Conservation (phyloP, 92 coral and sea anemone genomes). For the Virgularia gustaviana region DNA sequence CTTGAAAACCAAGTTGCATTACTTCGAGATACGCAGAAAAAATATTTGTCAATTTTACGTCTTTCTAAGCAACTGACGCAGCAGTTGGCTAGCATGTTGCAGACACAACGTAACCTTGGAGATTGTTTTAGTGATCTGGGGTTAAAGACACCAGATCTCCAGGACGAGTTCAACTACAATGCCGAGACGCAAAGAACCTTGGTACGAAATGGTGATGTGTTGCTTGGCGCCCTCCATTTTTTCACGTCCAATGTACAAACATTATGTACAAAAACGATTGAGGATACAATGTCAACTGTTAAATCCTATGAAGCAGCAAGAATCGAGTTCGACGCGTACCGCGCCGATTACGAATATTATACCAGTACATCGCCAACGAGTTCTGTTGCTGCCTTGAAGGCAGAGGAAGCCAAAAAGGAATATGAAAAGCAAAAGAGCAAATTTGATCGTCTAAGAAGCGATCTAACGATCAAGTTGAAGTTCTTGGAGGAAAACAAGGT, state of each 20-base stretch:
- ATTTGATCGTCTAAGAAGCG: constrained; percentile 83
- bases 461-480: constrained; percentile 81
- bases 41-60: constrained; percentile 66
- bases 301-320: constrained; percentile 93
- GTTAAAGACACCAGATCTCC: constrained; percentile 93
- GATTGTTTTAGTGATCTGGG: constrained; percentile 88
- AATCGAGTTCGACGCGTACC: constrained; percentile 97
- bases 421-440: constrained; percentile 81
- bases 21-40: constrained; percentile 80
- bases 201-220: constrained; percentile 88
- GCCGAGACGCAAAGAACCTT: constrained; percentile 86
- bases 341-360: constrained; percentile 76
- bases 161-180: constrained; percentile 87
- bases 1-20: constrained; percentile 82
- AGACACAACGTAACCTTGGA: constrained; percentile 76
- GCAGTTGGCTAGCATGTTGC: constrained; percentile 79
- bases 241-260: constrained; percentile 87
- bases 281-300: constrained; percentile 87
- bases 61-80: constrained; percentile 83
- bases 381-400: constrained; percentile 67
- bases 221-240: constrained; percentile 83
- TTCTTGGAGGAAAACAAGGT: constrained; percentile 98
- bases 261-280: constrained; percentile 91
- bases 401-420: constrained; percentile 76
- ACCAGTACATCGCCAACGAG: constrained; percentile 62